These are phyloP conservation scores for Gobionotothen gibberifrons DNA, from an alignment of 2,797 vertebrate genomes.

Conservation along the genomic window DNA sequence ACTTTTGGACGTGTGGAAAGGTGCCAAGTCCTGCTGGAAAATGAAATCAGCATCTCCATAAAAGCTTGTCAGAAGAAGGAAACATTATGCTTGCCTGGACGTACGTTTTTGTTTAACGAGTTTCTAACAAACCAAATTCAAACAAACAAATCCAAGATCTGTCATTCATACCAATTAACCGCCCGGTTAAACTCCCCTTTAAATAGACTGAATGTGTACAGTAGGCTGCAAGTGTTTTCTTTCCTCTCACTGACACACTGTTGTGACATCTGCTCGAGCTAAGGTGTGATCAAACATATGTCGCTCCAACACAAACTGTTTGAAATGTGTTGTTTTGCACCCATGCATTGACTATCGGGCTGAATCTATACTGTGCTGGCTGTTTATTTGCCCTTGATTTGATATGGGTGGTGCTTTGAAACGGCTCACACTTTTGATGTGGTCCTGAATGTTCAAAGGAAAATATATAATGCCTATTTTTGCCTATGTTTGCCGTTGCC, in stretches of 20 bases:
- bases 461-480: constrained; percentile 2
- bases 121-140: constrained; percentile 1
- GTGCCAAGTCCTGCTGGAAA: no score
- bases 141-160: background rate
- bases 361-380: background rate
- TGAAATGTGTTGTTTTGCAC: constrained; percentile 30
- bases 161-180: constrained; percentile 31
- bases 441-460: background rate
- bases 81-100: background rate
- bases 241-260: constrained; percentile 10
- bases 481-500: background rate
- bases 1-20: no score
- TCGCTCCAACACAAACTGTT: constrained; percentile 4
- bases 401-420: background rate
- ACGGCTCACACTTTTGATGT: background rate
- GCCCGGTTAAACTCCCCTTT: constrained; percentile 9
- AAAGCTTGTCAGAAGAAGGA: no score
- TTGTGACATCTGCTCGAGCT: constrained; percentile 30
- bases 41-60: no score
- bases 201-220: constrained; percentile 30
- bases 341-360: background rate
- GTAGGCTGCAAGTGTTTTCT: constrained; percentile 1
- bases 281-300: constrained; percentile 36
- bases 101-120: background rate
- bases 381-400: background rate